phyloP scores from a whole-genome alignment of 2,888 invertebrate genomes.

The Antheraea yamamai region DNA sequence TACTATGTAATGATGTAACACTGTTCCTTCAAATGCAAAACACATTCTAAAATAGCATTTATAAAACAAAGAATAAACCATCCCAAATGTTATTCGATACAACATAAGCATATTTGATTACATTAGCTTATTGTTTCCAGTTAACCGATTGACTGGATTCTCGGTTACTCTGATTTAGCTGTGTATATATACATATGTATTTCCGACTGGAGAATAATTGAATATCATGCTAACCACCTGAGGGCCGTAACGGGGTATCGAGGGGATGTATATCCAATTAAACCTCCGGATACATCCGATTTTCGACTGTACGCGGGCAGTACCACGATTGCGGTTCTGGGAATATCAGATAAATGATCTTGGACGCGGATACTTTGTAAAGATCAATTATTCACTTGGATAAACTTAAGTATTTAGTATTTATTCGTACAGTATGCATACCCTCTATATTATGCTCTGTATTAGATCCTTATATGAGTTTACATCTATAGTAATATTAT shows the following conservation, averaged over 20 bases:
- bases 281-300: constrained; percentile 39
- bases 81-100: constrained; percentile 22
- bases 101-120: constrained; percentile 46
- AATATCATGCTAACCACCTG: constrained; percentile 53
- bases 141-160: constrained; percentile 50
- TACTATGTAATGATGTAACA: too few species aligned
- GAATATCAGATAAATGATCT: constrained; percentile 51
- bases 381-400: background rate
- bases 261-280: constrained; percentile 54
- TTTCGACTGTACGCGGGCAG: constrained; percentile 33
- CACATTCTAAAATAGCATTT: background rate
- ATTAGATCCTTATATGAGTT: too few species aligned
- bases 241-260: constrained; percentile 45
- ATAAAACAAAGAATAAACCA: constrained; percentile 24
- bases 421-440: too few species aligned
- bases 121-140: constrained; percentile 63
- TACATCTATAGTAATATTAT: too few species aligned
- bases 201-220: constrained; percentile 53
- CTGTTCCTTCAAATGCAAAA: too few species aligned
- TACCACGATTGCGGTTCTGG: constrained; percentile 42
- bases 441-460: too few species aligned
- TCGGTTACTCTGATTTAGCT: constrained; percentile 26
- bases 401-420: background rate
- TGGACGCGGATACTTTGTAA: constrained; percentile 36
- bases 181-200: constrained; percentile 41